Conservation (phyloP, 2,888 invertebrate genomes). For the Drosophila prostipennis region DNA sequence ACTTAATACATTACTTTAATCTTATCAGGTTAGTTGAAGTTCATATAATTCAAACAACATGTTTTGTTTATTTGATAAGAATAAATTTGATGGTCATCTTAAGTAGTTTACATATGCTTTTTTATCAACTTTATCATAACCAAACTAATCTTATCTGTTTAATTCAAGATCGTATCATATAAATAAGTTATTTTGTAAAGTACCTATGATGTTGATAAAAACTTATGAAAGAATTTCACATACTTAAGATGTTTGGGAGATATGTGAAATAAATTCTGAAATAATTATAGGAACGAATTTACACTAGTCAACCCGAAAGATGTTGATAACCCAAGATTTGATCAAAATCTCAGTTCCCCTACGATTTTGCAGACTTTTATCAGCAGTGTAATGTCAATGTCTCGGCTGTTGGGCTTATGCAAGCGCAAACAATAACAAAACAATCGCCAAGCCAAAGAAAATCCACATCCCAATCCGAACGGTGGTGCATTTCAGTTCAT, state of each 20-base stretch:
- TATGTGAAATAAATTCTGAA: too few relatives aligned
- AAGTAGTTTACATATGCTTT: background rate
- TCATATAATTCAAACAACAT: background rate
- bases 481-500: conserved; percentile 45
- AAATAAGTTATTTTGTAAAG: background rate
- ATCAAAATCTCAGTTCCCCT: background rate
- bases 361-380: conserved; percentile 1
- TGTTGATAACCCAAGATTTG: background rate
- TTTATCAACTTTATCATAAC: background rate
- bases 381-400: conserved; percentile 45
- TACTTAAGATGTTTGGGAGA: too few relatives aligned
- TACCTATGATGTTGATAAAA: too few relatives aligned
- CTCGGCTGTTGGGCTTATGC: conserved; percentile 49
- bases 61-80: conserved; percentile 1
- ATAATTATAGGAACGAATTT: too few relatives aligned
- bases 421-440: conserved; percentile 40
- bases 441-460: conserved; percentile 38
- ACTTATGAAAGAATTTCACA: too few relatives aligned
- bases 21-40: background rate
- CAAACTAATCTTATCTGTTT: background rate
- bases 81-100: background rate
- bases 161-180: conserved; percentile 1
- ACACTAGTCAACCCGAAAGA: too few relatives aligned
- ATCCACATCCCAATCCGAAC: conserved; percentile 29
- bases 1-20: background rate